A percentile compares a stretch with the other conserved stretches of the same genome.
Evolutionary conservation across 2,888 invertebrate species (phyloP).

Genomic region (Nesidiocoris tenuis): DNA sequence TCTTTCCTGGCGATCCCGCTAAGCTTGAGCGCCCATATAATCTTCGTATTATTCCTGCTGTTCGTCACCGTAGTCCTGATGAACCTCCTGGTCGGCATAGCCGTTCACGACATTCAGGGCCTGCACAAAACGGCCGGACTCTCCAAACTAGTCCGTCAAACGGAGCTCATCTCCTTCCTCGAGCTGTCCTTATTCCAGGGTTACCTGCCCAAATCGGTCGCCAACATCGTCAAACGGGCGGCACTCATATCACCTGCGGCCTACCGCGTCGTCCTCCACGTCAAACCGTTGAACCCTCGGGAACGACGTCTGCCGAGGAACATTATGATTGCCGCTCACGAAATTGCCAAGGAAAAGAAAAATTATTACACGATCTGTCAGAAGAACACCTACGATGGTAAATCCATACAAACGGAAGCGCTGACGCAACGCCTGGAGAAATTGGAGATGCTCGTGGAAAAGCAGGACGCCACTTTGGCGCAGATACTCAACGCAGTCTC

Average conservation of each 20-base stretch:
- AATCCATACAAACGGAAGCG: constrained; percentile 27
- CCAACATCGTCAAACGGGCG: constrained; percentile 71
- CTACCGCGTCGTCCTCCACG: constrained; percentile 76
- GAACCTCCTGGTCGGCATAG: constrained; percentile 83
- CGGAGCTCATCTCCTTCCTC: constrained; percentile 82
- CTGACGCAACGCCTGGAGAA: constrained; percentile 44
- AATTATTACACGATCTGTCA: constrained; percentile 50
- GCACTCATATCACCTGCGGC: constrained; percentile 79
- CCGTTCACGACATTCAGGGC: constrained; percentile 84
- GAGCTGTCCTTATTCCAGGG: constrained; percentile 79
- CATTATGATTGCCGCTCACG: constrained; percentile 76
- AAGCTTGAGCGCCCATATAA: constrained; percentile 78
- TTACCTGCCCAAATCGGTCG: constrained; percentile 70
- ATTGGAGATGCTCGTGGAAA: constrained; percentile 44
- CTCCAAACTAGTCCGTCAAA: constrained; percentile 79
- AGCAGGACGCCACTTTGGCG: constrained; percentile 36
- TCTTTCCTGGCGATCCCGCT: constrained; percentile 60
- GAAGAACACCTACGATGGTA: constrained; percentile 27
- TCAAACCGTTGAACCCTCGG: constrained; percentile 79
- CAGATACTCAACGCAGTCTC: constrained; percentile 18
- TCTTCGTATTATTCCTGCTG: constrained; percentile 75
- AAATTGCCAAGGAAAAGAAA: constrained; percentile 66
- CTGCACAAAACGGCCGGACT: constrained; percentile 81
- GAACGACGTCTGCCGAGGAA: constrained; percentile 77
- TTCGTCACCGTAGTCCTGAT: constrained; percentile 83